A percentile compares a stretch with the other conserved stretches of the same genome.
Conservation (phyloP, 2,113 vertebrate genomes). For the Notothenia rossii region DNA sequence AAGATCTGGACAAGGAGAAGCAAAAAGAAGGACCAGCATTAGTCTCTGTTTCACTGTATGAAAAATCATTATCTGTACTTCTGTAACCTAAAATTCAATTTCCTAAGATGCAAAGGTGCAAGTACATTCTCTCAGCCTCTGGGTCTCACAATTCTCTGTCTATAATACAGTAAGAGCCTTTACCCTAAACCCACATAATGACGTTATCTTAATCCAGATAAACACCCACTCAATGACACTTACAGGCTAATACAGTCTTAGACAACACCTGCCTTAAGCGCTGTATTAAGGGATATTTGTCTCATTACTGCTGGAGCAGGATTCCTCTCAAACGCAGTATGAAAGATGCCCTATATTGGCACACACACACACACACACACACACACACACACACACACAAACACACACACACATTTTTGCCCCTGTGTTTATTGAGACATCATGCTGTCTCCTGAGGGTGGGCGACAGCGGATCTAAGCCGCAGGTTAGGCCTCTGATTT, state of each 20-base stretch:
- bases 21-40: constrained; percentile 4
- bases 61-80: no score
- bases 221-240: constrained; percentile 26
- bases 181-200: constrained; percentile 10
- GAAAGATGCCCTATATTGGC: constrained; percentile 25
- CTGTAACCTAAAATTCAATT: background rate
- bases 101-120: background rate
- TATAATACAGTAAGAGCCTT: background rate
- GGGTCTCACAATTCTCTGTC: background rate
- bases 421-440: constrained; percentile 32
- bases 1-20: constrained; percentile 87
- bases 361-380: constrained; percentile 17
- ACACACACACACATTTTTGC: background rate
- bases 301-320: constrained; percentile 37
- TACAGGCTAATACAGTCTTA: constrained; percentile 36
- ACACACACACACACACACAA: no score
- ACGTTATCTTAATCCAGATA: constrained; percentile 39
- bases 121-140: background rate
- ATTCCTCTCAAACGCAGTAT: constrained; percentile 42
- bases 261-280: constrained; percentile 49
- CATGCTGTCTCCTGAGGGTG: constrained; percentile 18
- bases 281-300: constrained; percentile 48
- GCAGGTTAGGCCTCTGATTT: constrained; percentile 18
- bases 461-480: constrained; percentile 8
- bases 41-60: background rate